Base-by-base conservation (phyloP, 2,113 vertebrate species). In the Ciconia maguari region DNA sequence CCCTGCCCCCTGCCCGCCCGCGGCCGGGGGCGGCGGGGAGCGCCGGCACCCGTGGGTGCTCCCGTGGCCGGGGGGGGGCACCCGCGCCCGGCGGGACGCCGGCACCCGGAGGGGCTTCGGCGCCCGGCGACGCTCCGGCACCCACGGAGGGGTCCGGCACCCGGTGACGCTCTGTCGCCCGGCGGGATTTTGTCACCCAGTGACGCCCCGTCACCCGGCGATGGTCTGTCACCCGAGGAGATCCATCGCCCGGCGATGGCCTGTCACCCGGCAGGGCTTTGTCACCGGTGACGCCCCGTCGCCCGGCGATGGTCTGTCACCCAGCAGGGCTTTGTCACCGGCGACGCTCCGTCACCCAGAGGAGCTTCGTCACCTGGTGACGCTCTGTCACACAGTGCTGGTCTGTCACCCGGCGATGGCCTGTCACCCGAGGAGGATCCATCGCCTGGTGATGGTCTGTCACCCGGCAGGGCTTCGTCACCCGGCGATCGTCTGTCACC, bases 401-500 rank as follows among this genome's bases (percentile, higher is more conserved):
- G 18, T 30, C 30, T 3, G 11, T 46, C 34, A 38, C 68, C 46
- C 8, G 1, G 72, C 6, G 22, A 27, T n/a, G 54, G 8, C 38
- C 38, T 38, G 38, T 38, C 38, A 38, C 38, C 38, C 38, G 38
- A 38, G 38, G 38, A 38, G 8, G 38, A 9, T 38, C 38, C 38
- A 38, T 46, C 34, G 30, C 68, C 46, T 6, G 1, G 72, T 6
- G 22, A 27, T n/a, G 54, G 8, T 20, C 57, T 6, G 14, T 36
- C 36, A 36, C 36, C 36, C 36, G 36, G 36, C 36, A 36, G 36
- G 36, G 36, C 36, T 36, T 36, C 97, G 98, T 83, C 97, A 97
- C 36, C 93, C 99, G 49, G 98, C 98, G 62, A 97, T 98, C 2
- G 2, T 98, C 98, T 4, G 98, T 98, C 92, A 99, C 99, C 44